Evolutionary conservation across 2,888 invertebrate genomes (phyloP), one percentile per base, ranked within the genome.

Genomic region (Tridacna crocea): DNA sequence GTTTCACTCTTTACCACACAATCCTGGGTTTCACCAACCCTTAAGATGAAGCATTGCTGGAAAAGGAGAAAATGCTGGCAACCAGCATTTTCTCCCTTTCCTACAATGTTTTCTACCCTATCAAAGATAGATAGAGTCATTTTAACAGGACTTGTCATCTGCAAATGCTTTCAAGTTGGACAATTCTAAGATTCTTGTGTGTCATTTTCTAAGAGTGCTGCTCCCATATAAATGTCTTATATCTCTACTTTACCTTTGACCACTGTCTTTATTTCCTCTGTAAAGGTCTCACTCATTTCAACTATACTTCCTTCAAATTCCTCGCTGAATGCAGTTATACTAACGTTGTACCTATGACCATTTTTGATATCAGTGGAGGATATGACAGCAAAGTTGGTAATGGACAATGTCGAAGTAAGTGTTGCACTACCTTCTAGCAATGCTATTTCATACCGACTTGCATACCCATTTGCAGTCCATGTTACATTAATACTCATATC

Each of bases 191-290:
- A 36, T 36, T 36, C 8, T 36, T 36, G 36, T 36, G n/a, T n/a
- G n/a, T n/a, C n/a, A n/a, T n/a, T n/a, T n/a, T n/a, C n/a, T n/a
- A n/a, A n/a, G n/a, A n/a, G n/a, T n/a, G n/a, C n/a, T n/a, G n/a
- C n/a, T n/a, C n/a, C n/a, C n/a, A n/a, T n/a, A n/a, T n/a, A n/a
- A n/a, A n/a, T n/a, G n/a, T n/a, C n/a, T n/a, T n/a, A n/a, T n/a
- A n/a, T n/a, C n/a, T n/a, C 24, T 46, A 19, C 17, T 48, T 82
- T 76, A 82, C 82, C 60, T 73, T 61, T 75, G 22, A 79, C 75
- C 26, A 61, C 61, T n/a, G 82, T 82, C 27, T 75, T 75, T n/a
- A 82, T 79, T n/a, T 76, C 48, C 47, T 75, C 76, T 11, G n/a
- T 75, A 55, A 66, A 61, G 12, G 22, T 24, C 0, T 82, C 79